Conservation (phyloP, 2,888 invertebrate species). For the Zygogramma bicolorata region DNA sequence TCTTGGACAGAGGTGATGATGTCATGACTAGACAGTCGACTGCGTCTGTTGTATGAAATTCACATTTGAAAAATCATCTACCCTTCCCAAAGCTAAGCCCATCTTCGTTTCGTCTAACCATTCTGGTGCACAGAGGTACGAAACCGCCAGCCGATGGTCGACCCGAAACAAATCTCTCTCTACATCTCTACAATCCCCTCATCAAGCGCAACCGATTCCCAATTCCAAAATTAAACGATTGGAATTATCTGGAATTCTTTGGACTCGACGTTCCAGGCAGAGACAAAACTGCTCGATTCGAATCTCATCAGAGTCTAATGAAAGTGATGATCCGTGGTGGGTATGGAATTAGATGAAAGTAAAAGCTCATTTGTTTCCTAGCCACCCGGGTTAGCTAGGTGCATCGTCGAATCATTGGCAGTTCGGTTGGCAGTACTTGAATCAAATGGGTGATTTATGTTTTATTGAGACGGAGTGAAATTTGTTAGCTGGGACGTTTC, state of each 20-base stretch:
- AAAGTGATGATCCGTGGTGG: conserved; percentile 48
- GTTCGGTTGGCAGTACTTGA: neutral
- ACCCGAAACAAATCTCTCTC: neutral
- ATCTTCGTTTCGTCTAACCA: too few relatives aligned
- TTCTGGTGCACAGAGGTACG: neutral
- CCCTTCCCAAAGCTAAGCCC: too few relatives aligned
- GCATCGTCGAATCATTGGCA: conserved; percentile 27
- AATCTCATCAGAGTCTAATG: conserved; percentile 38
- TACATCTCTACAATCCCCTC: neutral
- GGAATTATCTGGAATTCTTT: conserved; percentile 28
- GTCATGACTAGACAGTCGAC: too few relatives aligned
- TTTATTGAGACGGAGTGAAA: neutral
- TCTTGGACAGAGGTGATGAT: too few relatives aligned
- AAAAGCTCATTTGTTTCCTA: conserved; percentile 49
- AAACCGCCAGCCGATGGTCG: neutral
- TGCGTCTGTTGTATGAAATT: too few relatives aligned
- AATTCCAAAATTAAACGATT: conserved; percentile 12
- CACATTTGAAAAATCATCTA: too few relatives aligned
- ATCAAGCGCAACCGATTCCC: conserved; percentile 18
- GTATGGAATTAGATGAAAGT: conserved; percentile 46
- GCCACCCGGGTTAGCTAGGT: conserved; percentile 41
- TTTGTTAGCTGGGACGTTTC: neutral
- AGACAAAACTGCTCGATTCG: conserved; percentile 30
- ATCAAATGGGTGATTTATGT: neutral
- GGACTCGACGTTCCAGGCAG: conserved; percentile 19